Base-by-base conservation (phyloP, 2,797 vertebrate species). In the Sebastes matsubarae region DNA sequence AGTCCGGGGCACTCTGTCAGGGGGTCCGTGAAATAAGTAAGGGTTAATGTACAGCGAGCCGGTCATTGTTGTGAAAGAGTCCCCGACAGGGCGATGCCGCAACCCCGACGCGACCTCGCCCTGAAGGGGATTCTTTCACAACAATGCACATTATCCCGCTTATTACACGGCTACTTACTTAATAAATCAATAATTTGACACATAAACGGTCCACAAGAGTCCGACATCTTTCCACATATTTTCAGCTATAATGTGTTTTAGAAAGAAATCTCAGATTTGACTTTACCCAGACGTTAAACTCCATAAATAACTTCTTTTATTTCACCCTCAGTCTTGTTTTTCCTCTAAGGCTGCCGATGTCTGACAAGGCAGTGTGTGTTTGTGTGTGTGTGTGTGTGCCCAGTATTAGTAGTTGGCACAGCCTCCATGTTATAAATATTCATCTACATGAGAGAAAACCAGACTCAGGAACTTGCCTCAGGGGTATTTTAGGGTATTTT, bases 371-470 rank as follows among this genome's bases (percentile, higher is more conserved):
- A 18, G 42, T 18, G 42, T 46, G 42, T 46, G 42, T 38, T 5
- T 38, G 36, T 42, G 42, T 18, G n/a, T 29, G 32, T 27, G 68
- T 65, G 57, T 52, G 36, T 57, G 32, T 55, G 13, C 38, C 54
- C 57, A 67, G 68, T 30, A 59, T 75, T 52, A 63, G 25, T 7
- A 8, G 42, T 25, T 55, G 42, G 70, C 64, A 55, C 25, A 22
- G 14, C 38, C 18, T 58, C 20, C 2, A 0, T 38, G 61, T 84
- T 79, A 59, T 90, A 84, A 79, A 84, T 90, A 79, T 84, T 73
- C 29, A 67, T 72, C 60, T 25, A 27, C 73, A 81, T 77, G 50
- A 77, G 72, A 79, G 74, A 72, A 81, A 78, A 68, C 22, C 34
- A 52, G 32, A 67, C 66, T 77, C 3, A 5, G 24, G 46, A 81